Conservation (phyloP, 2,113 vertebrate species). For the Tricholaema leucomelas region DNA sequence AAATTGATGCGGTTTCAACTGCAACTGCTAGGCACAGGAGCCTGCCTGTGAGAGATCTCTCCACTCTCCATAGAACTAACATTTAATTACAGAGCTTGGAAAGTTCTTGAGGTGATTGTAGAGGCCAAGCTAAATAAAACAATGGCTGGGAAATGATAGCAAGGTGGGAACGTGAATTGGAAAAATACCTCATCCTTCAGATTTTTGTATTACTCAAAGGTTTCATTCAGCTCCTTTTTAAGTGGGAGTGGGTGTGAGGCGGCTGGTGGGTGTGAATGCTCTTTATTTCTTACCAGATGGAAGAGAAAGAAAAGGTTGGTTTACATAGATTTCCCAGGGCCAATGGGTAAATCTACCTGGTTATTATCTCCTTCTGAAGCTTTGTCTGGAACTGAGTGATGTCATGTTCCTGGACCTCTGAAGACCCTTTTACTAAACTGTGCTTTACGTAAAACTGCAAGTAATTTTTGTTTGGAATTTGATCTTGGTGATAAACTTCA, state of each 20-base stretch:
- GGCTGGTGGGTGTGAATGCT: background rate
- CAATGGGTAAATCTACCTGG: background rate
- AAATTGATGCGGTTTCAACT: accelerated
- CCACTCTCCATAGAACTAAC: background rate
- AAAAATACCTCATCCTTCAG: background rate
- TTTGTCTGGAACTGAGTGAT: background rate
- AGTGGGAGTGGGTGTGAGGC: background rate
- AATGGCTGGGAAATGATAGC: background rate
- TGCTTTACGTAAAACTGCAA: background rate
- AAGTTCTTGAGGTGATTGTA: background rate
- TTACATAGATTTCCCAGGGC: background rate
- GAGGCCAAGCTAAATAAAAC: background rate
- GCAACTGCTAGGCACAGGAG: background rate
- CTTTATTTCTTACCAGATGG: background rate
- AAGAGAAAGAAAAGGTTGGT: background rate
- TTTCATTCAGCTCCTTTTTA: slow-evolving; percentile 33
- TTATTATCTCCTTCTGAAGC: background rate
- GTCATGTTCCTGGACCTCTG: background rate
- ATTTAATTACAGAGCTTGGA: slow-evolving; percentile 15
- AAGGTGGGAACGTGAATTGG: background rate
- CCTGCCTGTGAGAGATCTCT: background rate
- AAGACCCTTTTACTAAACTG: background rate
- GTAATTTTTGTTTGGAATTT: background rate
- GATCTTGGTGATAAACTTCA: background rate
- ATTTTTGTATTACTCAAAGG: background rate